These are phyloP conservation scores for Spea bombifrons DNA, from an alignment of 2,113 vertebrate species.

Conservation along the genomic window DNA sequence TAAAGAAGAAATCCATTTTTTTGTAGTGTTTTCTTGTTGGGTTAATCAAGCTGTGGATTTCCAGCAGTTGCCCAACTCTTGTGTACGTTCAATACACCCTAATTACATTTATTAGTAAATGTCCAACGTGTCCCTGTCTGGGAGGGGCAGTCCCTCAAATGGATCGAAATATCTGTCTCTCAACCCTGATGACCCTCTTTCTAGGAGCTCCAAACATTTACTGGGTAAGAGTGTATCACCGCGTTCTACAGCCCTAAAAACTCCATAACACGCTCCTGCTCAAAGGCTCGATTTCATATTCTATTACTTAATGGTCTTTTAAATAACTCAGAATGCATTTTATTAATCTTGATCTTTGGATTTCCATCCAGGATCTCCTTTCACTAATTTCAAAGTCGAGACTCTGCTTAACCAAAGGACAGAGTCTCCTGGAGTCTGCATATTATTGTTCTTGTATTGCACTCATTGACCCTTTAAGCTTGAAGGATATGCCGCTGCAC, in stretches of 20 bases:
- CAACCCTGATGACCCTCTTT: no score
- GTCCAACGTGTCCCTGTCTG: no score
- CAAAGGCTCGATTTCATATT: no score
- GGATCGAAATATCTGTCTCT: no score
- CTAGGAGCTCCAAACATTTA: no score
- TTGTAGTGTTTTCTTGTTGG: no score
- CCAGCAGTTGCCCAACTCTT: neutral
- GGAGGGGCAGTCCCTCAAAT: no score
- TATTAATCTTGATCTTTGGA: slow-evolving; percentile 26
- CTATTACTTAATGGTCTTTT: neutral
- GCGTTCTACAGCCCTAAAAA: no score
- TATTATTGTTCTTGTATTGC: slow-evolving; percentile 16
- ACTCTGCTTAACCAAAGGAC: slow-evolving; percentile 15
- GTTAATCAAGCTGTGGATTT: neutral
- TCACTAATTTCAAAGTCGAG: slow-evolving; percentile 24
- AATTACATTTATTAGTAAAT: no score
- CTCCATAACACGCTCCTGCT: no score
- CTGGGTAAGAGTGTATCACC: no score
- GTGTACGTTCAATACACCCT: no score
- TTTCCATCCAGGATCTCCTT: slow-evolving; percentile 20
- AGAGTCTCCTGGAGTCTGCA: slow-evolving; percentile 17
- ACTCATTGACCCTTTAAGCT: slow-evolving; percentile 26
- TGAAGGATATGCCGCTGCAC: slow-evolving; percentile 4
- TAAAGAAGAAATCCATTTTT: slow-evolving; percentile 9
- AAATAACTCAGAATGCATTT: slow-evolving; percentile 23